Percentiles rank a stretch among this genome's conserved stretches.
Conservation (phyloP, 1,140 invertebrate genomes). For the Solenopsis invicta region DNA sequence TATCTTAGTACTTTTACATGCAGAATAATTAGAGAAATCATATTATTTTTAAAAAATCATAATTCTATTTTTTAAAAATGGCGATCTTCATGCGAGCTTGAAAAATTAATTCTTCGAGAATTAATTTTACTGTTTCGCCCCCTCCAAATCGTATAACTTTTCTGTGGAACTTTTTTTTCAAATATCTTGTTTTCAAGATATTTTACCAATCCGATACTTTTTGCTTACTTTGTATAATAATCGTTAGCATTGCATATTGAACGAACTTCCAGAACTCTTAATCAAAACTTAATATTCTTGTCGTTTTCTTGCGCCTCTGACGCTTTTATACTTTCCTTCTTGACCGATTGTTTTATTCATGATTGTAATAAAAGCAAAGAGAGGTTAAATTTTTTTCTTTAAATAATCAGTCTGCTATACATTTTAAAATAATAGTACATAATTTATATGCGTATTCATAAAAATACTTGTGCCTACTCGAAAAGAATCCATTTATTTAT, state of each 20-base stretch:
- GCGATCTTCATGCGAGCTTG: too few relatives aligned
- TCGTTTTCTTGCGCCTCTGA: not conserved
- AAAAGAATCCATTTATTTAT: not conserved
- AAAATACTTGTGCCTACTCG: not conserved
- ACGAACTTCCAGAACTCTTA: not conserved
- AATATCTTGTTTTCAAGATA: too few relatives aligned
- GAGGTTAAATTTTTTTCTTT: not conserved
- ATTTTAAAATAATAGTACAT: not conserved
- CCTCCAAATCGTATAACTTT: too few relatives aligned
- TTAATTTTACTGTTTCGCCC: too few relatives aligned
- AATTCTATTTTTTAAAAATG: too few relatives aligned
- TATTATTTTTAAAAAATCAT: too few relatives aligned
- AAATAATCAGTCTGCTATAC: not conserved
- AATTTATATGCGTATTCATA: not conserved
- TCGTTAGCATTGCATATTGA: not conserved
- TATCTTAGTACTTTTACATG: too few relatives aligned
- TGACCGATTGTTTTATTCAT: conserved; percentile 11
- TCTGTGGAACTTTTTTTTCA: too few relatives aligned
- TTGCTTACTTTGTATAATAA: not conserved
- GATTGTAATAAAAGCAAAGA: conserved; percentile 5
- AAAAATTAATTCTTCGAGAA: too few relatives aligned
- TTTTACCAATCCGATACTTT: too few relatives aligned
- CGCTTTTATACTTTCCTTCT: not conserved
- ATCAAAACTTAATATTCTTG: not conserved
- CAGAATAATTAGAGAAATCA: too few relatives aligned